A percentile compares a stretch with the other conserved stretches of the same genome.
These are phyloP conservation scores for Cinara cedri DNA, from an alignment of 2,888 invertebrate species.

Conservation along the genomic window DNA sequence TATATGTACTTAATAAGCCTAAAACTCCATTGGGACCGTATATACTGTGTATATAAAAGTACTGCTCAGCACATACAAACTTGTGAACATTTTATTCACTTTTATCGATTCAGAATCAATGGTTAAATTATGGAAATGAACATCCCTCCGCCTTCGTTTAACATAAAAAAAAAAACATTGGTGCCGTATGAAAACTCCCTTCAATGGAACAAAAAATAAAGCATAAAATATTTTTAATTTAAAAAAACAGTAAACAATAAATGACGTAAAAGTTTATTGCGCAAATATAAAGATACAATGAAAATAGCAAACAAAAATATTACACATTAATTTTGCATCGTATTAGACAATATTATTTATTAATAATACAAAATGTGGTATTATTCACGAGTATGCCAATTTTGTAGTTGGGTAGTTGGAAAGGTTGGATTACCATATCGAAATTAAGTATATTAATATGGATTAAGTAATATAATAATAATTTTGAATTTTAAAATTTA, in stretches of 20 bases:
- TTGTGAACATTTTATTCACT: slow-evolving; percentile 31
- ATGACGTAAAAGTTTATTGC: neutral
- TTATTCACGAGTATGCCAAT: too few species aligned
- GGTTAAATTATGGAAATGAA: slow-evolving; percentile 49
- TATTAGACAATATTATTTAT: neutral
- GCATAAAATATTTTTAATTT: slow-evolving; percentile 21
- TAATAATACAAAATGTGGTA: too few species aligned
- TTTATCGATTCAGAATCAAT: slow-evolving; percentile 50
- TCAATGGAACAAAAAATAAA: slow-evolving; percentile 13
- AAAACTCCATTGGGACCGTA: neutral
- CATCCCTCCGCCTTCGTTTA: neutral
- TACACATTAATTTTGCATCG: neutral
- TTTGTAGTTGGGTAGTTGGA: too few species aligned
- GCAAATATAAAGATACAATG: slow-evolving; percentile 1
- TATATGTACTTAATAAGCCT: neutral
- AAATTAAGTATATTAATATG: too few species aligned
- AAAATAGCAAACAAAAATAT: slow-evolving; percentile 8
- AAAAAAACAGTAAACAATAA: slow-evolving; percentile 22
- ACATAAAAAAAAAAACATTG: slow-evolving; percentile 30
- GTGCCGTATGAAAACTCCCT: slow-evolving; percentile 20
- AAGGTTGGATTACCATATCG: too few species aligned
- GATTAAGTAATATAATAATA: too few species aligned
- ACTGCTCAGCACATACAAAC: neutral
- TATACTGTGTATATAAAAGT: neutral
- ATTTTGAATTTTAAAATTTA: too few species aligned